phyloP scores from a whole-genome alignment of 2,113 vertebrate species.

The Macquaria australasica region DNA sequence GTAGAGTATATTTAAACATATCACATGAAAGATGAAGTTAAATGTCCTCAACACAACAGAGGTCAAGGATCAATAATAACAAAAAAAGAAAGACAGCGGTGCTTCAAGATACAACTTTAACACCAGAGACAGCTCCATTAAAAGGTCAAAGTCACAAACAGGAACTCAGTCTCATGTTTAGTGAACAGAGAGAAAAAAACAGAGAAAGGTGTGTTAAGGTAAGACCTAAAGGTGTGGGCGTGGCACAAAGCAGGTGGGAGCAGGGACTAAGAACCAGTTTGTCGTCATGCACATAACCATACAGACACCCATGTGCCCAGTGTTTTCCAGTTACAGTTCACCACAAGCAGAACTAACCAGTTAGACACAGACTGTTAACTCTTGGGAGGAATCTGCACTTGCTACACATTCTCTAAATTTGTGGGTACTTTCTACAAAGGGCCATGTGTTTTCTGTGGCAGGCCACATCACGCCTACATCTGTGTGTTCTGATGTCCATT shows the following conservation, averaged over 20 bases:
- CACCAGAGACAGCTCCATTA: background rate
- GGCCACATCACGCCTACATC: background rate
- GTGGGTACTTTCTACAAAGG: conserved; percentile 10
- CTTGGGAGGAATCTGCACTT: background rate
- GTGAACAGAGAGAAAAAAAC: background rate
- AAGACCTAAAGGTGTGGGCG: conserved; percentile 38
- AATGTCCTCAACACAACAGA: background rate
- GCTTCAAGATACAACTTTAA: background rate
- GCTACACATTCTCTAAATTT: background rate
- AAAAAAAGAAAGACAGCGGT: background rate
- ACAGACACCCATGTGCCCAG: background rate
- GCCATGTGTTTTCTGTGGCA: conserved; percentile 17
- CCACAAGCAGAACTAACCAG: conserved; percentile 20
- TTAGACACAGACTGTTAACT: conserved; percentile 18
- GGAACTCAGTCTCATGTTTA: conserved; percentile 28
- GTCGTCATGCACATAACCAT: conserved; percentile 2
- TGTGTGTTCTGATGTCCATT: background rate
- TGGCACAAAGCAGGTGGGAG: conserved; percentile 37
- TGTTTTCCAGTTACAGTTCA: conserved; percentile 12
- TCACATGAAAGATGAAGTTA: background rate
- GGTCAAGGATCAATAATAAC: background rate
- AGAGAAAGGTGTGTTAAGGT: background rate
- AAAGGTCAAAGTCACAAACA: conserved; percentile 42
- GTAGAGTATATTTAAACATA: background rate
- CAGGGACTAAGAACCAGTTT: conserved; percentile 64